Evolutionary conservation across 2,888 invertebrate genomes (phyloP), one percentile per base, ranked within the genome.

Genomic region (Drosophila pegasa): DNA sequence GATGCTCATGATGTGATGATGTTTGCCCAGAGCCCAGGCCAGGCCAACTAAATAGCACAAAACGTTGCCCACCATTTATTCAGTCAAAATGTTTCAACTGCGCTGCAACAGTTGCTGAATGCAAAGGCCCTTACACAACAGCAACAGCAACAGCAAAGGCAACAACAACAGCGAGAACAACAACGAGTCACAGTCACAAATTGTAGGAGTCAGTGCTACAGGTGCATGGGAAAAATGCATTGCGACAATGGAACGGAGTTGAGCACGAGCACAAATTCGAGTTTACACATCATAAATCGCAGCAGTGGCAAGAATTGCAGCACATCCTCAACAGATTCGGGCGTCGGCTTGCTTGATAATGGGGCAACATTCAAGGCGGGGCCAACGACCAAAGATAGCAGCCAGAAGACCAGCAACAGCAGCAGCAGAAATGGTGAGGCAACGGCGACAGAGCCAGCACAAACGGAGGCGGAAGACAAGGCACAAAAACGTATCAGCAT

Each of bases 251-350:
- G 80, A 43, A 80, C 75, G 67, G 87, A 89, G 71, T 57, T 83
- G 58, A 86, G 62, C 58, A 67, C 70, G 61, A 66, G 43, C 54
- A 56, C 60, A 52, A 60, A 50, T 52, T 59, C 59, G 25, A 81
- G 70, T 38, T 51, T 61, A 31, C 78, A 80, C 29, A 71, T 68
- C 22, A 74, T 64, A 55, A 86, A 83, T 50, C 57, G 83, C 48
- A 59, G 75, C 14, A 79, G 74, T 37, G 80, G 77, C 40, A 84
- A 84, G 54, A 86, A 86, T 58, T 80, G 88, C 74, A 90, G 91
- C 69, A 87, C 90, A 66, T 89, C 89, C 29, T 90, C 91, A 48
- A 87, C 90, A 60, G 92, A 92, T 77, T 92, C 91, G 16, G 92
- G 91, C 35, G 90, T 91, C 35, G 84, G 89, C 62, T 75, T 89